These are phyloP conservation scores for honey bee (Apis mellifera) DNA, from an alignment of 1,140 invertebrate species.

Conservation along the genomic window Amel_HAv3.1 CM009931.2:14030001-14030500, in stretches of 20 bases:
- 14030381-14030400: slow-evolving; percentile 74
- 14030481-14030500: not conserved
- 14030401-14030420: slow-evolving; percentile 72
- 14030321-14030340: slow-evolving; percentile 82
- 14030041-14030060: too few species aligned
- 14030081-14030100: not conserved
- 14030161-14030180: slow-evolving; percentile 9
- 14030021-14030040: not conserved
- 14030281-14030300: slow-evolving; percentile 82
- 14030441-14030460: slow-evolving; percentile 10
- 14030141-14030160: not conserved
- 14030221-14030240: slow-evolving; percentile 51
- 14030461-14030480: slow-evolving; percentile 30
- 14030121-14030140: not conserved
- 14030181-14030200: slow-evolving; percentile 3
- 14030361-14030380: slow-evolving; percentile 81
- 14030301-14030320: slow-evolving; percentile 82
- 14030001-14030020: not conserved
- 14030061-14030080: not conserved
- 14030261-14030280: slow-evolving; percentile 81
- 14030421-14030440: slow-evolving; percentile 47
- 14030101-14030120: not conserved
- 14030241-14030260: slow-evolving; percentile 72
- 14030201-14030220: slow-evolving; percentile 26
- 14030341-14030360: slow-evolving; percentile 82